Evolutionary conservation across 2,888 invertebrate genomes (phyloP), one percentile per base, ranked within the genome.

Genomic region (Macrosiphum euphorbiae): DNA sequence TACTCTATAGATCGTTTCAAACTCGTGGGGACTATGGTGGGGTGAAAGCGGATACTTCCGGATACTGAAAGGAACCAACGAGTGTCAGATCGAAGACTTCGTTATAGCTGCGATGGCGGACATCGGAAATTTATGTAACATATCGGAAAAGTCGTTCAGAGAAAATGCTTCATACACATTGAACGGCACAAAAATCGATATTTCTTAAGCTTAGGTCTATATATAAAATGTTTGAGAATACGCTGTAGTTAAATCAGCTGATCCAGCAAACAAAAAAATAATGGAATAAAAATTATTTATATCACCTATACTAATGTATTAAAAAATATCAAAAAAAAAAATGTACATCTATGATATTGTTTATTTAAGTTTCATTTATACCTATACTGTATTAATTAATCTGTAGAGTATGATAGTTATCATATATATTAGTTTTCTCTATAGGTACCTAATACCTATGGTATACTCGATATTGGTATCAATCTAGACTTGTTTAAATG

Each of bases 11-110:
- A 96, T 98, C 95, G 98, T 98, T 86, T 98, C 98, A 90, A 99
- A 99, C 96, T 98, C 98, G 58, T 99, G 99, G 99, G 99, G 99
- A 20, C 95, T 96, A 0, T 96, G 97, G 95, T 99, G 99, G 99
- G 99, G 99, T 26, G 99, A 99, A 95, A 96, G 97, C 94, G 99
- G 99, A 0, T 98, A 97, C 95, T 99, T 99, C 97, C 97, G 97
- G 94, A 99, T 99, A 95, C 96, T 97, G 10, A 97, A 98, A 94
- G 99, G 99, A 86, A 96, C 95, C 92, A 98, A 99, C 96, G 99
- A 99, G 95, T 98, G 98, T 95, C 97, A 97, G 95, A 99, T 99
- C 95, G 99, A 99, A 95, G 97, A 97, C 3, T 99, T 98, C 96
- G 98, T 99, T 10, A 96, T 99, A 90, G 98, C 97, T 24, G 97